Conservation (phyloP, 64 coral and sea anemone species). For the Dendrophyllia cribrosa region DNA sequence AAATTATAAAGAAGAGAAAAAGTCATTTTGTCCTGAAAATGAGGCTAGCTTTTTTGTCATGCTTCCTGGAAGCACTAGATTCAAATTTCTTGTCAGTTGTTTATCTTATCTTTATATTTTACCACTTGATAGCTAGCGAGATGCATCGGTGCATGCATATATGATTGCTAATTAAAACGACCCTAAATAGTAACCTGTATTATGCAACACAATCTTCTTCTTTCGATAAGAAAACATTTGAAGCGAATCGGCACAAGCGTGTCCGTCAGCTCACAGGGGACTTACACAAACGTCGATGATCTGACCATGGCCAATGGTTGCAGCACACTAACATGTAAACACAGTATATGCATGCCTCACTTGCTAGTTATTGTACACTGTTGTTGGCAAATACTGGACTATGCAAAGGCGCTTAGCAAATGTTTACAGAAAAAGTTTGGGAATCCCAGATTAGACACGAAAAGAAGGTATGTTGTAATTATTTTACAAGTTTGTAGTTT, state of each 20-base stretch:
- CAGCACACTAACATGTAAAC: not conserved
- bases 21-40: too few species aligned
- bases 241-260: not conserved
- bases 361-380: not conserved
- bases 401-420: not conserved
- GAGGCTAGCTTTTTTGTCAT: too few species aligned
- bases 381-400: slow-evolving; percentile 10
- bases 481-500: too few species aligned
- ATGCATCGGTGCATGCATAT: not conserved
- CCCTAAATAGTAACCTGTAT: not conserved
- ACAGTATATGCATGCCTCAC: not conserved
- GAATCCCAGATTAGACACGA: not conserved
- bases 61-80: too few species aligned
- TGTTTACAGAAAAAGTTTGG: slow-evolving; percentile 9
- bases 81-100: not conserved
- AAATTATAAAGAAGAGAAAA: too few species aligned
- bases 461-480: not conserved
- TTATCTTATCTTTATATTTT: not conserved
- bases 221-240: not conserved
- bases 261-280: not conserved
- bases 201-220: not conserved
- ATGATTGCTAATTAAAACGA: not conserved
- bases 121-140: not conserved
- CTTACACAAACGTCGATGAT: not conserved
- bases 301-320: not conserved